Evolutionary conservation across 2,888 invertebrate genomes (phyloP), one percentile per base, ranked within the genome.

Genomic region (Drosophila mimica): DNA sequence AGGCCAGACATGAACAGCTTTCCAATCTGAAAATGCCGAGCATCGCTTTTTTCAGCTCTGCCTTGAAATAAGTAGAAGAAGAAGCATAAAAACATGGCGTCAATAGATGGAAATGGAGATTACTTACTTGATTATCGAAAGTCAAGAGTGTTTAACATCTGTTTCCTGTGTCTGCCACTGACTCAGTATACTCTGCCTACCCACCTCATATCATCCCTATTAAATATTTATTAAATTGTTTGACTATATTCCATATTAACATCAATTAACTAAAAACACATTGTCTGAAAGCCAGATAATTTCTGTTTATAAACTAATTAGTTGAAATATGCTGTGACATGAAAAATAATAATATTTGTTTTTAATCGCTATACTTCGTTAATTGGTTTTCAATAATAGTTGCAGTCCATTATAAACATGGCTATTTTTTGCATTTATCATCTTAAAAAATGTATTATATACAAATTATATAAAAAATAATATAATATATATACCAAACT

Each of bases 1-100:
- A 43, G 70, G 84, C 81, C 75, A 81, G 83, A 82, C 83, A 58
- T 67, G 57, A 61, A 57, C 53, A 71, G 65, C 66, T 68, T 74
- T 17, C 63, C 66, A 74, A 61, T 71, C 60, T 61, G 52, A 38
- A 66, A 70, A 64, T 64, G 68, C 62, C 36, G 46, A 67, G 52
- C 63, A 15, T 43, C 52, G 52, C 31, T 46, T 60, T 64, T 59
- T 31, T 52, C 33, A 31, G 36, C 36, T 20, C 31, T 31, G 20
- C 34, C 31, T 4, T 38, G 13, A 43, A 20, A 15, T 2, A 30
- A 11, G 46, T 20, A 53, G 15, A 25, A 48, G 60, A 3, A 52
- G 30, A 28, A 20, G 28, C 52, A 58, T 25, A 59, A 53, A 36
- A 57, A 31, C 40, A 57, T 57, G 57, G 20, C 71, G 51, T 67